Base-by-base conservation (phyloP, 2,113 vertebrate genomes). In the Xiphophorus hellerii region DNA sequence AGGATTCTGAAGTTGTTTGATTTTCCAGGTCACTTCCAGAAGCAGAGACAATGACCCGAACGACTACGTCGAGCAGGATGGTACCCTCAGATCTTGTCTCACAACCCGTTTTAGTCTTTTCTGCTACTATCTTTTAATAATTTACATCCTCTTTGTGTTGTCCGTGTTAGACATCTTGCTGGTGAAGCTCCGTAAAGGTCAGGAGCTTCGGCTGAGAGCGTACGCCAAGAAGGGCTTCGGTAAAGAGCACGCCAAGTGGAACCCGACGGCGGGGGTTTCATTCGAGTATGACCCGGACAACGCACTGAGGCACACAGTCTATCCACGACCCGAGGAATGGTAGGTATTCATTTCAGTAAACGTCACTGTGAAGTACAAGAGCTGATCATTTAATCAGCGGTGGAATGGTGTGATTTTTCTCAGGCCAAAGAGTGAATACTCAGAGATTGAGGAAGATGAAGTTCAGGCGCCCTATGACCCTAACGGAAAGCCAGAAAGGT, bases 221-320 rank as follows among this genome's bases (percentile, higher is more conserved):
- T 99, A 98, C 0, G 98, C 98, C 72, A 99, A 99, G 91, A 99
- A 99, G 90, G 98, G 98, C 62, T 98, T 98, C 28, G 98, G 97
- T 62, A 99, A 99, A 87, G 98, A 99, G 27, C 98, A 99, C 0
- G 98, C 98, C 82, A 99, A 99, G 89, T 99, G 98, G 98, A 99
- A 99, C 90, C 98, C 98, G 4, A 99, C 98, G 0, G 98, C 98
- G 0, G 98, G 98, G 0, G 97, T 99, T 42, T 96, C 98, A 35
- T 99, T 99, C 0, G 98, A 99, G 62, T 99, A 99, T 0, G 98
- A 99, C 87, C 98, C 98, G 0, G 98, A 99, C 93, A 99, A 99
- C 0, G 96, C 98, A 0, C 92, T 99, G 79, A 93, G 98, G 67
- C 98, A 99, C 93, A 99, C 98, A 0, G 97, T 99, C 35, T 99